A percentile compares a stretch with the other conserved stretches of the same genome.
Evolutionary conservation across 2,113 vertebrate genomes (phyloP).

Genomic region (Pseudorectes ferrugineus): DNA sequence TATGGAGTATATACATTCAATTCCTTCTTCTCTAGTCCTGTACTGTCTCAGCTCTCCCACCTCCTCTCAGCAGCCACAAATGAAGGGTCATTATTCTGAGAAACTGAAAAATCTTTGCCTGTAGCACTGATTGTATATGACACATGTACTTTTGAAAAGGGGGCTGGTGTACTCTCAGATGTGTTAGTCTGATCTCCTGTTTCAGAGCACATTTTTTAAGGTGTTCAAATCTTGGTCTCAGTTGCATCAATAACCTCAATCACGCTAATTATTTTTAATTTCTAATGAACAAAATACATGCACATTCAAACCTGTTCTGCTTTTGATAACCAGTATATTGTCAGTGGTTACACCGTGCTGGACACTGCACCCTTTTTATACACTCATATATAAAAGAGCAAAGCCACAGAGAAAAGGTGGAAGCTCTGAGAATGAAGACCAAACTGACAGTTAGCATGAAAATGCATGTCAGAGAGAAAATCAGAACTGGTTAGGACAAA

Average conservation of each 20-base stretch:
- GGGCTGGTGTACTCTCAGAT: background rate
- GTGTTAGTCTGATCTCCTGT: background rate
- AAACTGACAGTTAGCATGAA: background rate
- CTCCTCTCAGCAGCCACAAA: background rate
- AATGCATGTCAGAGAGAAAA: background rate
- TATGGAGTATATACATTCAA: background rate
- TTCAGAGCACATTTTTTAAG: background rate
- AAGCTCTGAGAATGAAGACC: conserved; percentile 2
- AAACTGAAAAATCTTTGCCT: background rate
- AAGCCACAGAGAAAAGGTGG: conserved; percentile 5
- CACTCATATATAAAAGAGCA: background rate
- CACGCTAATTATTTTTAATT: background rate
- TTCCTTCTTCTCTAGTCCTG: background rate
- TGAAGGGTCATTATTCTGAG: background rate
- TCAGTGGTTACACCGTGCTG: background rate
- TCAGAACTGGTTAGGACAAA: background rate
- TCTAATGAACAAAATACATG: background rate
- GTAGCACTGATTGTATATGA: background rate
- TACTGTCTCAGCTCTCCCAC: background rate
- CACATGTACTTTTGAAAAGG: rapidly evolving
- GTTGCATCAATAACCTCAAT: background rate
- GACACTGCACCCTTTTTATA: background rate
- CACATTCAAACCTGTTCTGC: background rate
- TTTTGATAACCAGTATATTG: background rate
- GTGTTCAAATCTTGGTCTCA: background rate